These are phyloP conservation scores for Apodemia mormo DNA, from an alignment of 2,888 invertebrate genomes.

Conservation along the genomic window DNA sequence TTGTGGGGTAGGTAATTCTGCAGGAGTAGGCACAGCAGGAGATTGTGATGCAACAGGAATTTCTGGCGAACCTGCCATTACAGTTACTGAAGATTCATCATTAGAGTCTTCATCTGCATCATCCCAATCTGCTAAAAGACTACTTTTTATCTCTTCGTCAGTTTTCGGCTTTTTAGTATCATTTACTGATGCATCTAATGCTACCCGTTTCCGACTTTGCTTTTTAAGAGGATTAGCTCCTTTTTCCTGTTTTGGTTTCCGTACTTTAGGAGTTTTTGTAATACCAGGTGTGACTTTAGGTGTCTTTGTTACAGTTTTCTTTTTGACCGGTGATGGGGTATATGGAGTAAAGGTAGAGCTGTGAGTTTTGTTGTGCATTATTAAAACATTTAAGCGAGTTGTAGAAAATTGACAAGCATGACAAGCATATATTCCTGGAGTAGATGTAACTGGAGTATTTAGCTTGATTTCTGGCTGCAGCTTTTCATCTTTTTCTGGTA, in stretches of 20 bases:
- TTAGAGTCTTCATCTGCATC: slow-evolving; percentile 79
- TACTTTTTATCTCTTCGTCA: slow-evolving; percentile 84
- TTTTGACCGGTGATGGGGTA: slow-evolving; percentile 67
- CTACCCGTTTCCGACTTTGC: slow-evolving; percentile 63
- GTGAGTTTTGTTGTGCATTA: slow-evolving; percentile 87
- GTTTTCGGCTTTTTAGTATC: slow-evolving; percentile 78
- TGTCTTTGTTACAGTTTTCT: slow-evolving; percentile 51
- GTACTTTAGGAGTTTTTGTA: slow-evolving; percentile 55
- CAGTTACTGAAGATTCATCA: slow-evolving; percentile 57
- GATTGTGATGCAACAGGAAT: slow-evolving; percentile 61
- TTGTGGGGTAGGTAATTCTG: slow-evolving; percentile 56
- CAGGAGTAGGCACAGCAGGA: slow-evolving; percentile 63
- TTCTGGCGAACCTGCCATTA: slow-evolving; percentile 58
- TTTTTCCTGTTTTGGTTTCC: slow-evolving; percentile 62
- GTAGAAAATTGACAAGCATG: slow-evolving; percentile 85
- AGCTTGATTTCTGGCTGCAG: slow-evolving; percentile 37
- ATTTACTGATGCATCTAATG: slow-evolving; percentile 51
- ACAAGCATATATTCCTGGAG: slow-evolving; percentile 79
- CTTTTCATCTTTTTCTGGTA: slow-evolving; percentile 40
- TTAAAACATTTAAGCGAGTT: slow-evolving; percentile 86
- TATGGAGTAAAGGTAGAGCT: slow-evolving; percentile 76
- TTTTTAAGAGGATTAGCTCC: slow-evolving; percentile 58
- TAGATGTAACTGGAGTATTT: slow-evolving; percentile 51
- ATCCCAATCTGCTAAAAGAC: slow-evolving; percentile 89
- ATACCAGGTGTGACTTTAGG: slow-evolving; percentile 51